A percentile compares a stretch with the other conserved stretches of the same genome.
phyloP scores from a whole-genome alignment of 35 echinoderm and acorn worm genomes.

The Amphiura filiformis region DNA sequence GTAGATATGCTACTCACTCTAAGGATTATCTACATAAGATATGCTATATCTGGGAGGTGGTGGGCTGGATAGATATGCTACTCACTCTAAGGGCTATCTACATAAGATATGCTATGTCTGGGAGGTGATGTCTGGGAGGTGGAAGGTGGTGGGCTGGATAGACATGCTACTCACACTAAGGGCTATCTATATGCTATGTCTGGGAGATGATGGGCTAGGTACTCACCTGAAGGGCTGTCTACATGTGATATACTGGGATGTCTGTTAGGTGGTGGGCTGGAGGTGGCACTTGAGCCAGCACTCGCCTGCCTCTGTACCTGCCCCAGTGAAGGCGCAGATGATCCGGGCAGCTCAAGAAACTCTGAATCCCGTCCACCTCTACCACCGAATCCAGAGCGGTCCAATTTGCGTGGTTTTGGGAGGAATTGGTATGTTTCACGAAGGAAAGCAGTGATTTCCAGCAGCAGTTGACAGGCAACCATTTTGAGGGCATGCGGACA shows the following conservation, averaged over 20 bases:
- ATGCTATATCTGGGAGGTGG: too few species aligned
- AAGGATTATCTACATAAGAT: too few species aligned
- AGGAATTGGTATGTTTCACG: constrained; percentile 92
- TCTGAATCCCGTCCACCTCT: constrained; percentile 63
- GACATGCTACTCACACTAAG: too few species aligned
- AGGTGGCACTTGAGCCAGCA: constrained; percentile 82
- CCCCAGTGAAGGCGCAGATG: constrained; percentile 30
- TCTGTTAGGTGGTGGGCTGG: constrained; percentile 81
- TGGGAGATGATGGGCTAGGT: too few species aligned
- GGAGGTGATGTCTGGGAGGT: too few species aligned
- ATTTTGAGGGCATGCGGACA: constrained; percentile 92
- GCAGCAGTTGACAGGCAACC: constrained; percentile 89
- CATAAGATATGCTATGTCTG: too few species aligned
- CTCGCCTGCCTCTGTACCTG: constrained; percentile 65
- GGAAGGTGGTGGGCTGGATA: too few species aligned
- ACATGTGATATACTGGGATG: constrained; percentile 15
- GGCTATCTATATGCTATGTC: too few species aligned
- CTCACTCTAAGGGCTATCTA: too few species aligned
- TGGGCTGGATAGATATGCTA: too few species aligned
- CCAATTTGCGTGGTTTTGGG: constrained; percentile 74
- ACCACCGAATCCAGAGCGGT: constrained; percentile 48
- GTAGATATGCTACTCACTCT: too few species aligned
- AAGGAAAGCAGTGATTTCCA: constrained; percentile 90
- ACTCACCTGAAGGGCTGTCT: constrained; percentile 87
- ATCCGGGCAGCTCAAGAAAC: constrained; percentile 74